phyloP scores from a whole-genome alignment of 2,113 vertebrate species.

The Scytalopus superciliaris region DNA sequence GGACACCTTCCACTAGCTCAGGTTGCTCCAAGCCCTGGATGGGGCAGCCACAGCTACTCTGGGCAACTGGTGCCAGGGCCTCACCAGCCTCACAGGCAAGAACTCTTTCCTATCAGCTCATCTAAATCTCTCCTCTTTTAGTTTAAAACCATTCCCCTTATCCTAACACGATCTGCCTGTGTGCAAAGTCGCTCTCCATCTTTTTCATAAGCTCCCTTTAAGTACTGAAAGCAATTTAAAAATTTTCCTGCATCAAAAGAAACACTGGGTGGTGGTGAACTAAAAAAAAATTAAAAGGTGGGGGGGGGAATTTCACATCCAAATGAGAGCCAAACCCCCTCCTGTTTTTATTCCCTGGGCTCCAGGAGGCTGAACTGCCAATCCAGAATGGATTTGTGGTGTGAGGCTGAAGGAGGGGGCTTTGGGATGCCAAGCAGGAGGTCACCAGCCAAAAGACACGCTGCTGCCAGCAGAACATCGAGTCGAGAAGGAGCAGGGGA shows the following conservation, averaged over 20 bases:
- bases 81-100: neutral
- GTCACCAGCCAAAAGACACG: accelerated
- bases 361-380: neutral
- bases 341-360: neutral
- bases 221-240: neutral
- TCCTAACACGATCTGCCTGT: neutral
- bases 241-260: neutral
- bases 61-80: accelerated
- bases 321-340: neutral
- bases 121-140: neutral
- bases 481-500: neutral
- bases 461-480: accelerated
- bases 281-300: neutral
- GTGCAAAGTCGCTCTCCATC: neutral
- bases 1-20: neutral
- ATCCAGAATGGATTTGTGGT: accelerated
- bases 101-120: neutral
- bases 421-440: neutral
- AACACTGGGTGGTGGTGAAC: neutral
- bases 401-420: neutral
- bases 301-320: neutral
- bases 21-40: neutral
- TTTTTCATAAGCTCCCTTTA: neutral
- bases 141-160: neutral
- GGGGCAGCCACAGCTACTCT: neutral